A percentile compares a stretch with the other conserved stretches of the same genome.
Conservation (phyloP, 2,113 vertebrate genomes). For the Oreochromis tanganicae region DNA sequence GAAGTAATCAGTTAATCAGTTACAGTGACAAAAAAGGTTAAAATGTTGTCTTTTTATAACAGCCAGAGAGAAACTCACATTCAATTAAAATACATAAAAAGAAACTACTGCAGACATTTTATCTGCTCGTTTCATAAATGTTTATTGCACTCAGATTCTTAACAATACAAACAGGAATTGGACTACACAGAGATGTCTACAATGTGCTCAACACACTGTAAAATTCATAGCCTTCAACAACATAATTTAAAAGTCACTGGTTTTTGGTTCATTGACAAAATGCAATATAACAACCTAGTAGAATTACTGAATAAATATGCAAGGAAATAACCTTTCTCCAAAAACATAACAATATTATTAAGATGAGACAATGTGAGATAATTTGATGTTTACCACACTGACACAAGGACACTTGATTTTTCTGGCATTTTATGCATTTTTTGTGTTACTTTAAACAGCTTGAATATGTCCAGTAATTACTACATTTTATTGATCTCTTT, state of each 20-base stretch:
- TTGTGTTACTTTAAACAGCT: neutral
- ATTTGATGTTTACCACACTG: slow-evolving; percentile 32
- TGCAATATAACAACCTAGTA: neutral
- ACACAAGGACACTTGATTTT: slow-evolving; percentile 72
- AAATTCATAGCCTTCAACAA: slow-evolving; percentile 18
- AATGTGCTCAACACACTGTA: slow-evolving; percentile 25
- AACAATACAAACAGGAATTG: slow-evolving; percentile 63
- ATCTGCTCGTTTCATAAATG: slow-evolving; percentile 13
- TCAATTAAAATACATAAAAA: neutral
- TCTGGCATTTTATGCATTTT: slow-evolving; percentile 31
- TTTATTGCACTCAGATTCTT: slow-evolving; percentile 74
- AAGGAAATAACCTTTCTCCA: neutral
- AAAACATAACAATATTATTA: neutral
- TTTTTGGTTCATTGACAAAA: slow-evolving; percentile 18
- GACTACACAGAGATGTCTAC: slow-evolving; percentile 19
- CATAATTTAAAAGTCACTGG: neutral
- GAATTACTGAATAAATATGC: neutral
- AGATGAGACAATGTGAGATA: neutral
- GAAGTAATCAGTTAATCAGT: neutral
- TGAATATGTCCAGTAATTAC: neutral
- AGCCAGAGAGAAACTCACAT: neutral
- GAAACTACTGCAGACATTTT: neutral
- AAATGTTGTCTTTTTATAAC: neutral
- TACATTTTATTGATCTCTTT: neutral
- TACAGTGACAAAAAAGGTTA: neutral